Evolutionary conservation across 1,140 invertebrate species (phyloP), one percentile per base, ranked within the genome.

Genomic region (Polyergus mexicanus): DNA sequence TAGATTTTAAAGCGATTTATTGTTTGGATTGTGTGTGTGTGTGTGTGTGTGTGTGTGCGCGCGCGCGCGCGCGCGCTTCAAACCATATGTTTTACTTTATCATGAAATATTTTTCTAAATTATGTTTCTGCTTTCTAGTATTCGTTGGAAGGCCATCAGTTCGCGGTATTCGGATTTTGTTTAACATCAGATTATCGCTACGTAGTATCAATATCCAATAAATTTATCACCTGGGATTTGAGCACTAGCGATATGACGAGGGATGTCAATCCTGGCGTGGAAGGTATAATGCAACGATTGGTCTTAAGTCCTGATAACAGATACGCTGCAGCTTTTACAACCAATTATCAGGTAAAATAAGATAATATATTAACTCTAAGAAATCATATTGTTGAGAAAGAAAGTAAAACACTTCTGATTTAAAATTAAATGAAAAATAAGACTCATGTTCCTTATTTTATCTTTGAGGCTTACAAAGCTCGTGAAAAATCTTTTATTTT

Each of bases 141-240:
- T 93, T 99, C 99, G 0, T 94, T 99, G 56, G 99, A 99, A 96
- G 99, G 98, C 2, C 99, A 99, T 95, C 98, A 99, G 91, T 99
- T 99, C 94, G 99, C 99, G 0, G 98, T 99, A 0, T 99, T 99
- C 94, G 98, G 98, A 13, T 98, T 99, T 90, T 97, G 97, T 63
- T 94, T 99, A 11, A 99, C 98, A 0, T 97, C 98, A 0, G 98
- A 99, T 95, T 98, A 97, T 80, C 97, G 98, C 65, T 99, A 99
- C 94, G 97, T 99, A 62, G 98, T 99, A 0, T 99, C 99, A 7
- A 98, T 99, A 91, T 99, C 99, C 2, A 99, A 99, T 92, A 97
- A 98, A 92, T 98, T 99, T 89, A 98, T 99, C 84, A 99, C 99
- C 19, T 99, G 99, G 97, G 99, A 99, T 95, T 95, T 99, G 16